Base-by-base conservation (phyloP, 2,888 invertebrate species). In the Chalcis sispes region DNA sequence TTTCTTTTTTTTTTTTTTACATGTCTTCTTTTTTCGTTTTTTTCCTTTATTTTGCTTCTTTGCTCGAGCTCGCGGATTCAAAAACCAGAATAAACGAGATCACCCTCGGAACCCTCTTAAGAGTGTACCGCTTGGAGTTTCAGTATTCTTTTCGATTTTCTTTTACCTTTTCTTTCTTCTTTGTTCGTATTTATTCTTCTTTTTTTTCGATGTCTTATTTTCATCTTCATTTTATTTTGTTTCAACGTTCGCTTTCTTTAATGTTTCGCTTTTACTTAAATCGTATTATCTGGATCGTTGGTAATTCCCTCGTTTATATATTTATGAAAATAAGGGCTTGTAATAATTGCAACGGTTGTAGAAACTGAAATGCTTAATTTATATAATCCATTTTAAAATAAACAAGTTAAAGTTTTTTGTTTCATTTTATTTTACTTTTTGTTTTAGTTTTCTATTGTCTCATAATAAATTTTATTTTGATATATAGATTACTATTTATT, bases 11-110 rank as follows among this genome's bases (percentile, higher is more conserved):
- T n/a, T n/a, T n/a, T n/a, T n/a, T n/a, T n/a, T n/a, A n/a, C n/a
- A n/a, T n/a, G n/a, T n/a, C n/a, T n/a, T n/a, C n/a, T n/a, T n/a
- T n/a, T n/a, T n/a, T n/a, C n/a, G n/a, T n/a, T n/a, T n/a, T n/a
- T n/a, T n/a, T n/a, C n/a, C n/a, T n/a, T n/a, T n/a, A n/a, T n/a
- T n/a, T n/a, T n/a, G n/a, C n/a, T n/a, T n/a, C n/a, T n/a, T n/a
- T n/a, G n/a, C n/a, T n/a, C n/a, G n/a, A n/a, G 42, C 64, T 15
- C 18, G 18, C 32, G 75, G 70, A 54, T 65, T 66, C 20, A 71
- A 77, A 77, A 77, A 77, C 64, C 76, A 72, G 67, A 77, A 77
- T 72, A 77, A 77, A 77, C 69, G 72, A 73, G 77, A 73, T 77
- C 72, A 59, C 40, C 65, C 40, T n/a, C 15, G 5, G 65, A 59